A percentile compares a stretch with the other conserved stretches of the same genome.
Conservation (phyloP, 2,888 invertebrate species). For the Junonia oenone region DNA sequence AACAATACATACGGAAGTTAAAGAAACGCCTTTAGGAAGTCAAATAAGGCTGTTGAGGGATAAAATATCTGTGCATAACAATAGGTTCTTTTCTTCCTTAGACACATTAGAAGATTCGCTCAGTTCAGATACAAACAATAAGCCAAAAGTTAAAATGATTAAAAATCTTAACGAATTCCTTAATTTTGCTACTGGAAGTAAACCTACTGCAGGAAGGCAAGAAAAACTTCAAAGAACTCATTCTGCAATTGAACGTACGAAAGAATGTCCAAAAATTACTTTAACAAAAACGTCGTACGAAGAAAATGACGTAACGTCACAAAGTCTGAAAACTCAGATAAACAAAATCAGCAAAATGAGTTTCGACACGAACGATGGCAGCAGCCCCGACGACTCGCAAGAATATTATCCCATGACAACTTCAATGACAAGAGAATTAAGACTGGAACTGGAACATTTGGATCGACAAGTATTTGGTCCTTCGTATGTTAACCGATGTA, state of each 20-base stretch:
- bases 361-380: constrained; percentile 74
- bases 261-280: constrained; percentile 57
- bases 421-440: constrained; percentile 90
- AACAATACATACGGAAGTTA: constrained; percentile 43
- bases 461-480: constrained; percentile 90
- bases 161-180: constrained; percentile 92
- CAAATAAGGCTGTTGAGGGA: constrained; percentile 64
- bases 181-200: constrained; percentile 85
- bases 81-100: constrained; percentile 77
- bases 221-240: constrained; percentile 58
- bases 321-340: constrained; percentile 40
- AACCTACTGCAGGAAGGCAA: constrained; percentile 46
- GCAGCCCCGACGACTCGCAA: constrained; percentile 89
- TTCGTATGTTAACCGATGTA: constrained; percentile 59
- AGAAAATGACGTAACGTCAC: constrained; percentile 45
- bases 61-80: constrained; percentile 68
- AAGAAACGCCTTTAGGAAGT: constrained; percentile 59
- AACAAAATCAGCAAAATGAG: constrained; percentile 46
- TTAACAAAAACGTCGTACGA: constrained; percentile 59
- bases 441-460: constrained; percentile 89
- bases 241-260: constrained; percentile 53
- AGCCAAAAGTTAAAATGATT: constrained; percentile 77
- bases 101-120: constrained; percentile 74
- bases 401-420: constrained; percentile 93
- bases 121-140: constrained; percentile 53